Evolutionary conservation across 2,113 vertebrate species (phyloP).

Genomic region (Dromaius novaehollandiae): DNA sequence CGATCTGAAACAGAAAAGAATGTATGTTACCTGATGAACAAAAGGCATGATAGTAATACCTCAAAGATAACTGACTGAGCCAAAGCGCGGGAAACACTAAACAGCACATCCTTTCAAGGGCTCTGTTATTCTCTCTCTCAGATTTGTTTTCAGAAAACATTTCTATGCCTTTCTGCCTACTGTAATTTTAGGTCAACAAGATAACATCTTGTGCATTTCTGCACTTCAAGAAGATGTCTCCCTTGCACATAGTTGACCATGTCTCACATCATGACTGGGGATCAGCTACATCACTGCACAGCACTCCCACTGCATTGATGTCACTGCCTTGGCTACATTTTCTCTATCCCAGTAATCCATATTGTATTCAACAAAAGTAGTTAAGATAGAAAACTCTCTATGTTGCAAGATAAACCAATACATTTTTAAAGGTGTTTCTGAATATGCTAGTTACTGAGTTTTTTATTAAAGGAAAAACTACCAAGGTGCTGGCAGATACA

Average conservation of each 20-base stretch:
- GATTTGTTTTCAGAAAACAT: neutral
- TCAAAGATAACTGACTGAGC: neutral
- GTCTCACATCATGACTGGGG: neutral
- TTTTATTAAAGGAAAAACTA: neutral
- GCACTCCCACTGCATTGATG: neutral
- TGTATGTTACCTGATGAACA: neutral
- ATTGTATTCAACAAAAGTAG: neutral
- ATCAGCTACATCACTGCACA: neutral
- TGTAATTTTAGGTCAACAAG: neutral
- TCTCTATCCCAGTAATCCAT: neutral
- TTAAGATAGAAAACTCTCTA: neutral
- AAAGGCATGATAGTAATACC: neutral
- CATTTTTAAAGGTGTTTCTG: neutral
- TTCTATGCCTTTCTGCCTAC: neutral
- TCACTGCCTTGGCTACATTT: neutral
- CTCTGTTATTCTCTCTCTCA: neutral
- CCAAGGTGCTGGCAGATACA: neutral
- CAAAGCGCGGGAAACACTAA: neutral
- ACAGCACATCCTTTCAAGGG: neutral
- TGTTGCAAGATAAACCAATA: neutral
- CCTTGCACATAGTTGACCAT: accelerated
- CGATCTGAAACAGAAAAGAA: slow-evolving; percentile 78
- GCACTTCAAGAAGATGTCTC: neutral
- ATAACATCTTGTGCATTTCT: neutral
- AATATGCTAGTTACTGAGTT: neutral